Base-by-base conservation (phyloP, 64 coral and sea anemone genomes). In the Dendrophyllia cribrosa region DNA sequence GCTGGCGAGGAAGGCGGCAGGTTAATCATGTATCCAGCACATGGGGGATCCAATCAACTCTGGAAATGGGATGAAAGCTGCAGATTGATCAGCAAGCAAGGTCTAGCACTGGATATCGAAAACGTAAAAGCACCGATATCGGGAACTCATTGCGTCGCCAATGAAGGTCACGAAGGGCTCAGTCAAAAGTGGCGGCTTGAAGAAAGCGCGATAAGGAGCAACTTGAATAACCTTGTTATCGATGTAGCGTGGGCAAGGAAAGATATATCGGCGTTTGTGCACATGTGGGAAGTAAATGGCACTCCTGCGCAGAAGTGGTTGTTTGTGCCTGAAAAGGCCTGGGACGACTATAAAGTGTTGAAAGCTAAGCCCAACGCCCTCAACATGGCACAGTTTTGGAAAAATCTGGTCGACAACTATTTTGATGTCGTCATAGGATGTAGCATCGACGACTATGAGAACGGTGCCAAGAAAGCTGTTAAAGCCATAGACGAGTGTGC, bases 361-460 rank as follows among this genome's bases (percentile, higher is more conserved):
- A 58, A 65, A 66, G 25, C 79, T 48, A 45, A 65, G 0, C 79
- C 79, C 64, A 83, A 66, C 59, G 58, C 79, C 26, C 60, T 66
- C 6, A 83, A 83, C 34, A 83, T 49, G 79, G 79, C 79, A 20
- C 59, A 64, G 43, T 83, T 83, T 64, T 83, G 79, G 79, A 83
- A 83, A 83, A 26, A 45, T 83, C 58, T 83, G 58, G 79, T 22
- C 64, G 79, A 83, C 58, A 47, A 64, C 43, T 83, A 66, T 24
- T 58, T 83, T 64, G 79, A 83, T 24, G 79, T 83, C 59, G 64
- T 83, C 79, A 83, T 83, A 64, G 79, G 79, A 19, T 83, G 64
- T 58, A 83, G 44, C 16, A 83, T 83, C 44, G 25, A 43, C 3
- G 79, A 83, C 8, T 83, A 64, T 83, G 34, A 83, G 20, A 2